A percentile compares a stretch with the other conserved stretches of the same genome.
Evolutionary conservation across 2,113 vertebrate species (phyloP).

Genomic region (Sterrhoptilus dennistouni): DNA sequence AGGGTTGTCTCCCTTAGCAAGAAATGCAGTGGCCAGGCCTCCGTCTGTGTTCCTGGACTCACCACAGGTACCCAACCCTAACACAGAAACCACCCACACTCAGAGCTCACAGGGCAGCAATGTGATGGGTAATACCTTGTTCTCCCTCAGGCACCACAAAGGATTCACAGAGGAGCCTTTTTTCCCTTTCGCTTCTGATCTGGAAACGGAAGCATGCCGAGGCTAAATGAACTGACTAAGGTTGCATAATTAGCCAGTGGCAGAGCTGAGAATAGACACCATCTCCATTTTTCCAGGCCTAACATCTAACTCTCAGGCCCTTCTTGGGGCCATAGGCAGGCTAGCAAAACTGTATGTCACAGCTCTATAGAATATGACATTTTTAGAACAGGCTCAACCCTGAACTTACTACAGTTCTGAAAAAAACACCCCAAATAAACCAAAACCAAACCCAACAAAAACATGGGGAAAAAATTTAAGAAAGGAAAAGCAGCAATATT

Average conservation of each 20-base stretch:
- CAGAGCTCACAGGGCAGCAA: background rate
- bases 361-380: slow-evolving; percentile 19
- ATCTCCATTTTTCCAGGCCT: background rate
- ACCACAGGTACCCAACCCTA: accelerated
- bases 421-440: background rate
- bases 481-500: background rate
- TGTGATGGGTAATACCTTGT: background rate
- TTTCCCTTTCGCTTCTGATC: background rate
- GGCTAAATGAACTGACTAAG: slow-evolving; percentile 8
- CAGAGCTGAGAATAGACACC: slow-evolving; percentile 34
- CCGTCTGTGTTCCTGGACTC: background rate
- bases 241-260: slow-evolving; percentile 8
- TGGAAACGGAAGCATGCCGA: background rate
- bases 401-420: background rate
- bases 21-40: background rate
- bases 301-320: background rate
- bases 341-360: background rate
- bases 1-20: background rate
- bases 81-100: background rate
- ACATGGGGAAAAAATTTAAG: background rate
- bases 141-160: background rate
- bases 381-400: slow-evolving; percentile 32
- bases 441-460: background rate
- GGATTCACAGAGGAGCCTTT: background rate
- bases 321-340: background rate